Evolutionary conservation across 1,140 invertebrate genomes (phyloP), one percentile per base, ranked within the genome.

Genomic region (Laupala kohalensis): DNA sequence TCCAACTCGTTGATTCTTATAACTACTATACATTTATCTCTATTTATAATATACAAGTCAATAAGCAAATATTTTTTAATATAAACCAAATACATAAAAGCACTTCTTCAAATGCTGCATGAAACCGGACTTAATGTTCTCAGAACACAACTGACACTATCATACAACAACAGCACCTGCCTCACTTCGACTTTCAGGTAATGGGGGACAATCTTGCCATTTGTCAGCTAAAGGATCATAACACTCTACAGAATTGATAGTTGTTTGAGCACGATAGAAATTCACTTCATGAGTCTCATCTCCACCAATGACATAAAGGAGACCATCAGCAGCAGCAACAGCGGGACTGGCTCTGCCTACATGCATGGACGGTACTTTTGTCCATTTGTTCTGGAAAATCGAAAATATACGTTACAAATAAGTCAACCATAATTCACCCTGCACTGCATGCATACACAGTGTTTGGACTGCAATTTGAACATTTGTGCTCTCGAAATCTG

Each of bases 271-370:
- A 75, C 91, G 84, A 81, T 92, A 92, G 79, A 94, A 93, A 79
- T 91, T 88, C 15, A 89, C 88, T 80, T 92, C 88, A 74, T 86
- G 86, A 2, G 85, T 87, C 82, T 87, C 84, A 80, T 90, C 87
- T n/a, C 93, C 93, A 4, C 93, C 93, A 75, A 92, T 91, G 13
- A 93, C 89, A 76, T 94, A 94, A 2, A 96, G 83, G 67, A 87
- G 84, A 9, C 90, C 90, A 78, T 93, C 89, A 12, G 92, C 88
- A 64, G 93, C 91, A 28, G 91, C 90, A 53, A 94, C 92, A 67
- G 92, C 91, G 27, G 92, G 92, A 78, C 90, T 92, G 25, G 92
- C 91, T 75, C 93, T 84, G 70, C 87, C 88, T 27, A 89, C 85
- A 27, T 86, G 86, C 85, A 96, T 87, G 9, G 87, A 84, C 30